Percentiles rank a stretch among this genome's conserved stretches.
phyloP scores from a whole-genome alignment of 2,888 invertebrate genomes.

The Halictus quadricinctus region DNA sequence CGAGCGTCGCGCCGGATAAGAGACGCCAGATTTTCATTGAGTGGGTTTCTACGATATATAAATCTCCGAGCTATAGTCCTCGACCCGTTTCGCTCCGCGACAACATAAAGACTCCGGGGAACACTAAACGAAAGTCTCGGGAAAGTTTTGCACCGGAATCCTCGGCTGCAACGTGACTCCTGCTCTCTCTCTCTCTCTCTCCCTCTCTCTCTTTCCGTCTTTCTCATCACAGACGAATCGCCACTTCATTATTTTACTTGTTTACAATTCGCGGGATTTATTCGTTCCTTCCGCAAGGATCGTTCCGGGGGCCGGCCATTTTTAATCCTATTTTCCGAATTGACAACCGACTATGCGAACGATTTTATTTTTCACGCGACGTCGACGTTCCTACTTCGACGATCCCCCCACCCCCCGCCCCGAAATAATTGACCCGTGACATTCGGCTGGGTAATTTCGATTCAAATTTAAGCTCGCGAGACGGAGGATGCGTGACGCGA shows the following conservation, averaged over 20 bases:
- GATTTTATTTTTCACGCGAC: conserved; percentile 31
- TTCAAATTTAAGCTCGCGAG: conserved; percentile 17
- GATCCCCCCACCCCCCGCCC: background rate
- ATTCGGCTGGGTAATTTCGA: conserved; percentile 30
- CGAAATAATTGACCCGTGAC: conserved; percentile 35
- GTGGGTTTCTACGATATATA: conserved; percentile 44
- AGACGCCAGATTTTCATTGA: conserved; percentile 59
- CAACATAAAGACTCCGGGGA: conserved; percentile 17
- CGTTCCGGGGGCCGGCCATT: conserved; percentile 6
- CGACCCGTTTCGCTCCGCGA: conserved; percentile 46
- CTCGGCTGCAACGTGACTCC: background rate
- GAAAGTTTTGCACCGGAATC: conserved; percentile 12
- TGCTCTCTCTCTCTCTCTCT: too few relatives aligned
- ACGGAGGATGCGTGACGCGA: conserved; percentile 50
- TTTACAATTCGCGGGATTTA: conserved; percentile 40
- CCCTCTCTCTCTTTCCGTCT: background rate
- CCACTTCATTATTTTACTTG: conserved; percentile 11
- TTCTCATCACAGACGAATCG: conserved; percentile 15
- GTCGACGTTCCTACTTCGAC: conserved; percentile 9
- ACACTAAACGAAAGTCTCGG: conserved; percentile 36
- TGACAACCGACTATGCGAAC: conserved; percentile 9
- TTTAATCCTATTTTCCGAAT: conserved; percentile 35
- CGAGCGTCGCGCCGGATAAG: conserved; percentile 43
- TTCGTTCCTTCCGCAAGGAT: conserved; percentile 12
- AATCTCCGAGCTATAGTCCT: conserved; percentile 41